These are phyloP conservation scores for Nemoura dubitans DNA, from an alignment of 2,888 invertebrate species.

Conservation along the genomic window DNA sequence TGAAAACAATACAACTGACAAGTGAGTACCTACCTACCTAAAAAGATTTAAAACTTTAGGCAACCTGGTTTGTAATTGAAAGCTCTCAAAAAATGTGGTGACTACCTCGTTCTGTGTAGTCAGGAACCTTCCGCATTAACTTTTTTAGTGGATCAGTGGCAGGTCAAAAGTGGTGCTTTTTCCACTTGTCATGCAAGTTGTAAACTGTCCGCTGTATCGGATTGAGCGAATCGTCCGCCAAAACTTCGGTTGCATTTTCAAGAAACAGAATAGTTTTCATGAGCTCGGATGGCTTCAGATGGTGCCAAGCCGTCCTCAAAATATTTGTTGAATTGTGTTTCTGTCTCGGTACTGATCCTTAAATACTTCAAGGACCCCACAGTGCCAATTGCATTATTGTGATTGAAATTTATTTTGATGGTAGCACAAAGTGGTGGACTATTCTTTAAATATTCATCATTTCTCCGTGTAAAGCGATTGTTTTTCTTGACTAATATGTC, in stretches of 20 bases:
- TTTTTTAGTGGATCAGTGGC: neutral
- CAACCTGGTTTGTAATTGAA: too few species aligned
- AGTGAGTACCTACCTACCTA: neutral
- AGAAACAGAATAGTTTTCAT: neutral
- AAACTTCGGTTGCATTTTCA: neutral
- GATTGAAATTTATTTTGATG: neutral
- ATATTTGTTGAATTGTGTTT: neutral
- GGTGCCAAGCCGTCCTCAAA: constrained; percentile 15
- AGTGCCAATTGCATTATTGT: neutral
- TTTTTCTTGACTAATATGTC: neutral
- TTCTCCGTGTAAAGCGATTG: neutral
- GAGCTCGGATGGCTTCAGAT: constrained; percentile 10
- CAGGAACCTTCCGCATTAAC: neutral
- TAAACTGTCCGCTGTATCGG: constrained; percentile 14
- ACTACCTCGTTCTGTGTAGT: neutral
- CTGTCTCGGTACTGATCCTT: neutral
- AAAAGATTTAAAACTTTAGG: neutral
- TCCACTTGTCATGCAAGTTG: neutral
- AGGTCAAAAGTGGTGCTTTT: neutral
- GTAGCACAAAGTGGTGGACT: neutral
- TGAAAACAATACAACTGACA: neutral
- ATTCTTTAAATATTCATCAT: neutral
- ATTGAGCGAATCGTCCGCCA: neutral
- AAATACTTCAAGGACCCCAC: neutral
- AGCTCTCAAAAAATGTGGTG: neutral